A percentile compares a stretch with the other conserved stretches of the same genome.
These are phyloP conservation scores for Drepana falcataria DNA, from an alignment of 2,888 invertebrate genomes.

Conservation along the genomic window DNA sequence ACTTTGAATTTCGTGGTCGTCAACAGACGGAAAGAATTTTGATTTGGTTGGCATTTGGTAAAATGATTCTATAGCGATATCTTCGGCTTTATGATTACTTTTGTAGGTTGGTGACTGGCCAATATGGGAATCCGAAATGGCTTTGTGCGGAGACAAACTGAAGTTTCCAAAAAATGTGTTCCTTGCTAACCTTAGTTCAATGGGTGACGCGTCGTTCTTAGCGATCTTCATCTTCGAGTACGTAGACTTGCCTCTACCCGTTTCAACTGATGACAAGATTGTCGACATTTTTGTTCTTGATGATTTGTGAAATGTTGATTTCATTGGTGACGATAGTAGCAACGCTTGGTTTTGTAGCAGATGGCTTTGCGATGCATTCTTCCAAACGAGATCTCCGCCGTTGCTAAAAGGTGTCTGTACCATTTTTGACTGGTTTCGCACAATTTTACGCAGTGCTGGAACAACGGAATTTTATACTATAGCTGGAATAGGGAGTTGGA, in stretches of 20 bases:
- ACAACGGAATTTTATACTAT: constrained; percentile 13
- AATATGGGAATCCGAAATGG: constrained; percentile 9
- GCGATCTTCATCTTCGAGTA: constrained; percentile 30
- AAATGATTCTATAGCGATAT: constrained; percentile 27
- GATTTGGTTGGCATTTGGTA: constrained; percentile 35
- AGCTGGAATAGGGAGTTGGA: not conserved
- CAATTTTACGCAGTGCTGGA: constrained; percentile 64
- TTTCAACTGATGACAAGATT: constrained; percentile 39
- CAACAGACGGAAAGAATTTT: constrained; percentile 42
- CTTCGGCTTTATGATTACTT: constrained; percentile 15
- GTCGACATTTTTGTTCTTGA: constrained; percentile 48
- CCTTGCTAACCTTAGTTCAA: constrained; percentile 37
- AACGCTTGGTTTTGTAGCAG: constrained; percentile 18
- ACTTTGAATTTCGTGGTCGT: constrained; percentile 28
- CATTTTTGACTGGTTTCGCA: constrained; percentile 66
- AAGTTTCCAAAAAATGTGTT: constrained; percentile 29
- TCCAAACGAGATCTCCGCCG: constrained; percentile 16
- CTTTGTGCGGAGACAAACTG: constrained; percentile 13
- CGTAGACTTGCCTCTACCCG: constrained; percentile 29
- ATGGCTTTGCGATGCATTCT: constrained; percentile 12
- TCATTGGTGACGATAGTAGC: constrained; percentile 36
- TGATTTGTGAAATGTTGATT: constrained; percentile 37
- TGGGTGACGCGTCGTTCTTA: constrained; percentile 19
- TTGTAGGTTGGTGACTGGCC: not conserved
- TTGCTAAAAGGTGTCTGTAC: constrained; percentile 57